These are phyloP conservation scores for Varanus salvator DNA, from an alignment of 2,113 vertebrate genomes.

Conservation along the genomic window DNA sequence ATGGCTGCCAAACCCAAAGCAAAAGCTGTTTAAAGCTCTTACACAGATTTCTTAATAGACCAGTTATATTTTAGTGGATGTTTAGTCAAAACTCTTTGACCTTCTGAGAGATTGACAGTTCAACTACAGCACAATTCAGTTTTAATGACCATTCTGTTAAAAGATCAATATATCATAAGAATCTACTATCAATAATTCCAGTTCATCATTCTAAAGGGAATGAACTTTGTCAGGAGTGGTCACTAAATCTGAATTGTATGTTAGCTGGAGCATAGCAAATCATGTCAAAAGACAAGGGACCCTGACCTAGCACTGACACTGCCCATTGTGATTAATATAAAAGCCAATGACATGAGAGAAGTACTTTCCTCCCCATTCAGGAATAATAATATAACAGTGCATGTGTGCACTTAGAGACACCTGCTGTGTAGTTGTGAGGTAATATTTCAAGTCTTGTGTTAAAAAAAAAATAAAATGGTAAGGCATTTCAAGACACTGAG, in stretches of 20 bases:
- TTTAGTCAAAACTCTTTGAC: constrained; percentile 15
- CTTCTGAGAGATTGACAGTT: not conserved
- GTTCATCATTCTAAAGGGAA: constrained; percentile 21
- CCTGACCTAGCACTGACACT: constrained; percentile 39
- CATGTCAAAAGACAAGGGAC: not conserved
- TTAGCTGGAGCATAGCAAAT: not conserved
- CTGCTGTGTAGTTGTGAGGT: not conserved
- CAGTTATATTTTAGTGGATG: not conserved
- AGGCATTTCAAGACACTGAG: not conserved
- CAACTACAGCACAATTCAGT: not conserved
- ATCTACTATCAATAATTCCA: constrained; percentile 32
- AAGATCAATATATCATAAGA: constrained; percentile 34
- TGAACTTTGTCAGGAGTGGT: constrained; percentile 31
- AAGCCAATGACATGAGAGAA: not conserved
- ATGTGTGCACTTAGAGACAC: not conserved
- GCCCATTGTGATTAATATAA: constrained; percentile 31
- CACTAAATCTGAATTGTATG: constrained; percentile 51
- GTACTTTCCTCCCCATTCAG: constrained; percentile 5
- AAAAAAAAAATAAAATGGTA: not conserved
- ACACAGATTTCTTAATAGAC: not conserved
- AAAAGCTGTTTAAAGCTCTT: not conserved
- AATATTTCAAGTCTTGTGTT: not conserved
- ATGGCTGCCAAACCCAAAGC: not conserved
- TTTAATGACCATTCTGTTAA: constrained; percentile 49
- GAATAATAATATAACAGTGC: not conserved